phyloP scores from a whole-genome alignment of 2,113 vertebrate genomes.

The Tetraodon nigroviridis region DNA sequence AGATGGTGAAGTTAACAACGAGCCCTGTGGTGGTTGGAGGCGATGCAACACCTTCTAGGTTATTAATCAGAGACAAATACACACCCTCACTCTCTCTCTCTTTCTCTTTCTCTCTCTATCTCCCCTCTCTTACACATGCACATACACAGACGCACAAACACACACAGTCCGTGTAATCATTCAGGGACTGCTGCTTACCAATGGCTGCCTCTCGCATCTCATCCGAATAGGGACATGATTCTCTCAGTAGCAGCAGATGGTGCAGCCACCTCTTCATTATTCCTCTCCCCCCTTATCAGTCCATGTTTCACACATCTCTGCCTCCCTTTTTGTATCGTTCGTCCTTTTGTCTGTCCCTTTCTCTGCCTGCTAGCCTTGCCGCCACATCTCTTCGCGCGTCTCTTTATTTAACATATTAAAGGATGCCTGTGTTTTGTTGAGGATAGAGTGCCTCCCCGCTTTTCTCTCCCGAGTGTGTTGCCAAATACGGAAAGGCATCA shows the following conservation, averaged over 20 bases:
- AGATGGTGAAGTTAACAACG: background rate
- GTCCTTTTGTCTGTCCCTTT: conserved; percentile 14
- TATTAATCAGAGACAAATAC: background rate
- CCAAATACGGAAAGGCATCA: conserved; percentile 20
- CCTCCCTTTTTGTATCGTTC: conserved; percentile 9
- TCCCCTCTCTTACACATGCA: no score
- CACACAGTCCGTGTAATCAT: conserved; percentile 16
- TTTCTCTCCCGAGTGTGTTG: conserved; percentile 1
- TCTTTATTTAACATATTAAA: conserved; percentile 19
- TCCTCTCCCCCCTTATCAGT: conserved; percentile 3
- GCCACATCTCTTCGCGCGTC: conserved; percentile 10
- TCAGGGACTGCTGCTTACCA: conserved; percentile 48
- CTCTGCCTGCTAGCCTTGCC: conserved; percentile 17
- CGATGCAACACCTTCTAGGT: background rate
- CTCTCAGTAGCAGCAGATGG: conserved; percentile 44
- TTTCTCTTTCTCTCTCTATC: no score
- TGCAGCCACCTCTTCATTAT: conserved; percentile 38
- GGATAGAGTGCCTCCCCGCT: conserved; percentile 16
- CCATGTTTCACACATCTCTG: background rate
- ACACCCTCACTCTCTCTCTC: no score
- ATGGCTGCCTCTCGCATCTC: conserved; percentile 26
- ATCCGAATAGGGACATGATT: conserved; percentile 33
- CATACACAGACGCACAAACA: conserved; percentile 1
- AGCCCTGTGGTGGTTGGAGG: background rate
- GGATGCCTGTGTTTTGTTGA: conserved; percentile 38